Evolutionary conservation across 2,113 vertebrate genomes (phyloP).

Genomic region (Onychostoma macrolepis): DNA sequence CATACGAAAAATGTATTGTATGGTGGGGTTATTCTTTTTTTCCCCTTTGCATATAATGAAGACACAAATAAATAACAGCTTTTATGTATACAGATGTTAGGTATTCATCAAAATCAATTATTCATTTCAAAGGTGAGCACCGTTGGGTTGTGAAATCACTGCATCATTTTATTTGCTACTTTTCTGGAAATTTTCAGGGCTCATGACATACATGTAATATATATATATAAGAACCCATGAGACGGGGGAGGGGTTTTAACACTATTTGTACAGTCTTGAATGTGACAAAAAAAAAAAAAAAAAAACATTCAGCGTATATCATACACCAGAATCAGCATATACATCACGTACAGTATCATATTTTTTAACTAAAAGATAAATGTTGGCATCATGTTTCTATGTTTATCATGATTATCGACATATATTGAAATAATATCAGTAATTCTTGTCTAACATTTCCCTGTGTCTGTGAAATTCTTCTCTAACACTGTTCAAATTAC

Average conservation of each 20-base stretch:
- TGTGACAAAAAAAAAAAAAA: conserved; percentile 24
- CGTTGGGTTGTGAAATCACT: conserved; percentile 19
- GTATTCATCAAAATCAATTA: conserved; percentile 17
- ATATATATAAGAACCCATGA: background rate
- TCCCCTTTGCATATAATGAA: conserved; percentile 46
- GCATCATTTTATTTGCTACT: conserved; percentile 21
- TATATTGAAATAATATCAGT: conserved; percentile 52
- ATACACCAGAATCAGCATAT: conserved; percentile 19
- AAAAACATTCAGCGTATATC: conserved; percentile 18
- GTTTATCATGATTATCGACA: conserved; percentile 50
- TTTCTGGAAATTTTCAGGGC: background rate
- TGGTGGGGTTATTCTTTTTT: background rate
- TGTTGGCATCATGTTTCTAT: conserved; percentile 57
- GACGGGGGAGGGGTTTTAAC: background rate
- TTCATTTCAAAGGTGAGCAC: background rate
- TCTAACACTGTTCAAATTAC: conserved; percentile 61
- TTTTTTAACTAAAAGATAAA: conserved; percentile 52
- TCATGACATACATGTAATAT: background rate
- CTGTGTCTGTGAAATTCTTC: conserved; percentile 49
- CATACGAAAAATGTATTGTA: conserved; percentile 32
- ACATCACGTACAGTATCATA: conserved; percentile 47
- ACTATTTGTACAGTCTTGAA: conserved; percentile 49
- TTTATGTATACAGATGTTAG: conserved; percentile 49
- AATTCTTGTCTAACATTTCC: conserved; percentile 59
- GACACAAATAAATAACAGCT: conserved; percentile 7